A percentile compares a stretch with the other conserved stretches of the same genome.
These are phyloP conservation scores for Capromys pilorides DNA, from an alignment of 2,797 vertebrate species.

Conservation along the genomic window DNA sequence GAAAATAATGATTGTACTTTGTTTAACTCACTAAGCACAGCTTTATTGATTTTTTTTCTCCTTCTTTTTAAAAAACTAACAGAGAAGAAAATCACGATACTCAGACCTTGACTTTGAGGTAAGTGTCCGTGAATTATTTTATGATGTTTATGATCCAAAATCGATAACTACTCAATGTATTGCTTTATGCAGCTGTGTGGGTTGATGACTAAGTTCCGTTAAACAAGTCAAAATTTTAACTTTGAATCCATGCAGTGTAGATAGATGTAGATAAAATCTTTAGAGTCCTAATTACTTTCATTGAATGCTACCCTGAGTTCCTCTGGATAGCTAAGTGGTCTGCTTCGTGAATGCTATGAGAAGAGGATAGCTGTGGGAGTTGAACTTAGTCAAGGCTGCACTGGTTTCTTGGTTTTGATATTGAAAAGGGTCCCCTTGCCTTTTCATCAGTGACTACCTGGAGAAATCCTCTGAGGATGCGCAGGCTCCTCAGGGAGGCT, in stretches of 20 bases:
- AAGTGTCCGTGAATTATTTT: slow-evolving; percentile 87
- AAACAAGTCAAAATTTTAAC: slow-evolving; percentile 30
- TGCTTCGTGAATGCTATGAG: background rate
- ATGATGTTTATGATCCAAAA: slow-evolving; percentile 79
- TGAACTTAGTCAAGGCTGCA: background rate
- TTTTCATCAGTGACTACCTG: background rate
- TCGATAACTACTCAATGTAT: background rate
- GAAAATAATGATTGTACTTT: slow-evolving; percentile 53
- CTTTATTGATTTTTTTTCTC: slow-evolving; percentile 85
- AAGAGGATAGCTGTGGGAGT: background rate
- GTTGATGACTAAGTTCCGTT: background rate
- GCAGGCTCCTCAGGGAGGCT: background rate
- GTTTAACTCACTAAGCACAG: slow-evolving; percentile 79
- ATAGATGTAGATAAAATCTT: background rate
- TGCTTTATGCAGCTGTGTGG: background rate
- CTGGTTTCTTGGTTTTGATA: background rate
- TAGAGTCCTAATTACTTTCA: background rate
- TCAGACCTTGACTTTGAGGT: slow-evolving; percentile 99
- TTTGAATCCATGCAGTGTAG: background rate
- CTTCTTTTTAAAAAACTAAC: slow-evolving; percentile 85
- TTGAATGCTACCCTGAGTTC: background rate
- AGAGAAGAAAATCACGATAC: slow-evolving; percentile 99
- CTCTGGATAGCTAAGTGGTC: background rate
- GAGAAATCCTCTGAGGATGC: background rate
- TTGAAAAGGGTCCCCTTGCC: background rate